Conservation (phyloP, 2,888 invertebrate species). For the Gisinianus flammeolus region DNA sequence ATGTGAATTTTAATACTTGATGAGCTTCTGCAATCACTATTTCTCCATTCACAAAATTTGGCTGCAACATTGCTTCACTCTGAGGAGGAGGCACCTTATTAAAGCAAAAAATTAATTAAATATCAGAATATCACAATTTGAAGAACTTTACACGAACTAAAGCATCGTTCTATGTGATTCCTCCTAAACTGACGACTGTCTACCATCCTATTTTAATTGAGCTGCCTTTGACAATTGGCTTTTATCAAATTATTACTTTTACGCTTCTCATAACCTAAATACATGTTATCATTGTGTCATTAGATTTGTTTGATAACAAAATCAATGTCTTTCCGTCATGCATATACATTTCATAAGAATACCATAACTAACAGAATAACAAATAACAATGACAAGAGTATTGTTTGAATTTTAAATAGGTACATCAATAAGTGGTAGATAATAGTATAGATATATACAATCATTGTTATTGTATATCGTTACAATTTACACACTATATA, state of each 20-base stretch:
- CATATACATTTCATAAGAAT: too few relatives aligned
- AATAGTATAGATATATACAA: too few relatives aligned
- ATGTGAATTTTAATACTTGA: slow-evolving; percentile 81
- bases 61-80: slow-evolving; percentile 46
- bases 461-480: too few relatives aligned
- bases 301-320: too few relatives aligned
- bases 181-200: neutral
- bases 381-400: too few relatives aligned
- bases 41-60: slow-evolving; percentile 71
- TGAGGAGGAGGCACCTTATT: slow-evolving; percentile 48
- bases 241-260: neutral
- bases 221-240: neutral
- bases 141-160: neutral
- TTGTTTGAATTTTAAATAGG: too few relatives aligned
- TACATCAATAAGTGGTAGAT: too few relatives aligned
- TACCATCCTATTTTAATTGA: too few relatives aligned
- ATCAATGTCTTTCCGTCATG: too few relatives aligned
- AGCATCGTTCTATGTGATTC: neutral
- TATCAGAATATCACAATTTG: neutral
- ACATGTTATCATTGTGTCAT: neutral
- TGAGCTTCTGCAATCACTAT: slow-evolving; percentile 79
- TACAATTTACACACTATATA: too few relatives aligned
- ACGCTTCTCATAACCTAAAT: neutral
- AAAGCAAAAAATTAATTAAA: slow-evolving; percentile 24
- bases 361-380: too few relatives aligned